Evolutionary conservation across 1,140 invertebrate genomes (phyloP), one percentile per base, ranked within the genome.

Genomic region (Latrodectus geometricus): DNA sequence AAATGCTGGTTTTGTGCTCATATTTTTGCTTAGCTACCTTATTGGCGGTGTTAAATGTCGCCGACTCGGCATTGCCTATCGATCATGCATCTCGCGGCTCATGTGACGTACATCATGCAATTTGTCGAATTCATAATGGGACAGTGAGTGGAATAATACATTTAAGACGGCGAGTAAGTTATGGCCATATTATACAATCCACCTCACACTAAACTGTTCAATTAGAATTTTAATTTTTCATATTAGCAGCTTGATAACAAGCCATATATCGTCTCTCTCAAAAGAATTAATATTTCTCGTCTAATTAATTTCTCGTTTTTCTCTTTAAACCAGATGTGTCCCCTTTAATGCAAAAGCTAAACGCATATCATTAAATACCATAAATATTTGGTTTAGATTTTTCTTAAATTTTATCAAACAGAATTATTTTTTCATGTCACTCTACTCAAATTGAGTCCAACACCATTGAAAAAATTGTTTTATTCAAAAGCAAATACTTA

Each of bases 121-220:
- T 81, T n/a, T 81, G 79, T 35, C 20, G 69, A 17, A 5, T 81
- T 12, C 23, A 72, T 21, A 81, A 81, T 72, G 79, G 79, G 0
- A 81, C 79, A 7, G 69, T 81, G 7, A 54, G 3, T 9, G 79
- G 68, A 1, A 12, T 72, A 14, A 70, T 81, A 15, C 68, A 15
- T 1, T 69, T 79, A 11, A 68, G 15, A 61, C 54, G 54, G 0
- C 2, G 17, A 61, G 54, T 61, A 61, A 61, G 54, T 61, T 17
- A 61, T 61, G 54, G 0, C 1, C 35, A 35, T 35, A 35, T 35
- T 35, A 35, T 35, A 35, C 35, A 35, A 35, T 35, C 35, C 5
- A 35, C 5, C 5, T 35, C 35, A 35, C 35, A 35, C 35, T 35
- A 35, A 35, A 35, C 1, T 1, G 35, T 35, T 61, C 54, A 4